Base-by-base conservation (phyloP, 1,140 invertebrate genomes). In the Dendrolimus kikuchii region DNA sequence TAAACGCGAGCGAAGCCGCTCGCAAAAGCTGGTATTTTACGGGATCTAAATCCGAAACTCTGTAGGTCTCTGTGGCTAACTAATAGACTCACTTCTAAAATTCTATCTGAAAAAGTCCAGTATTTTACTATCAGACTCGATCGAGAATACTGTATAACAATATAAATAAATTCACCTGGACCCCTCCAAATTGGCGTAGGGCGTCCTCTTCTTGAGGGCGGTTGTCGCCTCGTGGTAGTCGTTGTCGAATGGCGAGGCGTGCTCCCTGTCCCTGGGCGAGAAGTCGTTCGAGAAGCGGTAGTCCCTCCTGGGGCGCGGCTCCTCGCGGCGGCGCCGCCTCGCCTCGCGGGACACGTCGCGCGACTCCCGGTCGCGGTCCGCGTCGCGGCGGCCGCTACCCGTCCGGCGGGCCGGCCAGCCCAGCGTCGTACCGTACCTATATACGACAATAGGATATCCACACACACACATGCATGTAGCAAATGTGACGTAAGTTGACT, bases 221-320 rank as follows among this genome's bases (percentile, higher is more conserved):
- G 81, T 45, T 61, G 89, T 47, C 59, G 64, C 57, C 40, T 88
- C 73, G 74, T 89, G 88, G 62, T 93, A 93, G 64, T 93, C 92
- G 66, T 93, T 92, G 68, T 93, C 92, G 72, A 94, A 94, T 0
- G 91, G 89, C 9, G 91, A 91, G 7, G 88, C 88, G 62, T 91
- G 89, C 4, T 87, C 89, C 66, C 71, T 67, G 39, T 89, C 88
- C 10, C 88, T 74, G 5, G 89, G 89, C 1, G 88, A 90, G 58
- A 90, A 90, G 62, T 90, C 89, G 59, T 89, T 90, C 7, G 89
- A 89, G 62, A 90, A 90, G 41, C 89, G 75, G 38, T 89, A 87
- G 74, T 81, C 85, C 46, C 88, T 79, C 7, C 68, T 74, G n/a
- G 40, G 36, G 36, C 63, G 51, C 0, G 60, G 48, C 5, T 88